phyloP scores from a whole-genome alignment of 2,113 vertebrate species.

The Sinosuthora webbiana region DNA sequence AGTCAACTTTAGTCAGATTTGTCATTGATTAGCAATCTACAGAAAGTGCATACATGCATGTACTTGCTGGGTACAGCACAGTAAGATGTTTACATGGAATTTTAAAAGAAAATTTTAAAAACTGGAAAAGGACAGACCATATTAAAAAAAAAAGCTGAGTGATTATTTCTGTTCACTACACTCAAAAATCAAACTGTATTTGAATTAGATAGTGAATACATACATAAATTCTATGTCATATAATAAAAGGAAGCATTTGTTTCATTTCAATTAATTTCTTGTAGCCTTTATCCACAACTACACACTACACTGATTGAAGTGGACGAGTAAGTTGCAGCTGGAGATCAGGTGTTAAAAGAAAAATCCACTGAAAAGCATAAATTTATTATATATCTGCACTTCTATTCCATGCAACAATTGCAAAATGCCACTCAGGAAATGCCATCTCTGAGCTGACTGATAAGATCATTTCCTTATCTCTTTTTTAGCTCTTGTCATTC shows the following conservation, averaged over 20 bases:
- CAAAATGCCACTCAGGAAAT: constrained; percentile 31
- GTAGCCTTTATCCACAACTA: not conserved
- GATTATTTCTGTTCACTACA: not conserved
- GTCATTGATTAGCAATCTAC: not conserved
- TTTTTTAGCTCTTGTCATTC: constrained; percentile 24
- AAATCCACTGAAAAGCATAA: not conserved
- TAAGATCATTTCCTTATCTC: constrained; percentile 32
- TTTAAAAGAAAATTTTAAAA: not conserved
- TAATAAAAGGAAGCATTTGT: not conserved
- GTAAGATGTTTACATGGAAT: not conserved
- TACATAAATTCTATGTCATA: not conserved
- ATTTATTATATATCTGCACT: not conserved
- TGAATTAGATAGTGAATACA: not conserved
- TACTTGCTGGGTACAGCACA: not conserved
- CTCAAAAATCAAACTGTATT: not conserved
- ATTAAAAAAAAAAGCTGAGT: not conserved
- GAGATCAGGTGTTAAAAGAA: not conserved
- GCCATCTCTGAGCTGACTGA: constrained; percentile 13
- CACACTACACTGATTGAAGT: not conserved
- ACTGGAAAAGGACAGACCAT: not conserved
- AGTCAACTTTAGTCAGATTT: not conserved
- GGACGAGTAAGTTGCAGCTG: not conserved
- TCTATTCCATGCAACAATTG: not conserved
- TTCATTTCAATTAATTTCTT: not conserved
- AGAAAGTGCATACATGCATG: not conserved